A percentile compares a stretch with the other conserved stretches of the same genome.
Conservation (phyloP, 1,140 invertebrate genomes). For the Sitophilus oryzae region DNA sequence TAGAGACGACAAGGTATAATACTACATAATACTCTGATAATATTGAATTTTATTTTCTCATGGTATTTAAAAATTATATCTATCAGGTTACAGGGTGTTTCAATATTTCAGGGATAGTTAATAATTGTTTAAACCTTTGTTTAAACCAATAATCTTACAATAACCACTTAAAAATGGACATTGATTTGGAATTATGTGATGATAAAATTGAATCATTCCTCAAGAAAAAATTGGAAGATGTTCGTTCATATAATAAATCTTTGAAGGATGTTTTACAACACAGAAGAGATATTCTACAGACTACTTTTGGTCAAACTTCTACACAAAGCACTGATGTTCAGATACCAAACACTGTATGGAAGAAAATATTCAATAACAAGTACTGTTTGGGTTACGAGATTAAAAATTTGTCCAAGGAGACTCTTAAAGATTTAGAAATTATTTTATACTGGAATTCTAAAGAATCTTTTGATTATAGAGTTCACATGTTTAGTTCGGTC, state of each 20-base stretch:
- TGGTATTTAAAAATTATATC: not conserved
- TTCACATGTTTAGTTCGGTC: not conserved
- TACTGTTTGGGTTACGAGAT: conserved; percentile 2
- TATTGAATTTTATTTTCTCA: too few relatives aligned
- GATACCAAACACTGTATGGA: not conserved
- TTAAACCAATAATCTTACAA: too few relatives aligned
- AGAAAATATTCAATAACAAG: conserved; percentile 1
- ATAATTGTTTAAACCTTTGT: not conserved
- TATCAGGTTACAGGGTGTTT: not conserved
- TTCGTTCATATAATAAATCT: not conserved
- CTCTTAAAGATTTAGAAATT: not conserved
- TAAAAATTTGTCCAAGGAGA: not conserved
- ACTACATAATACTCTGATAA: too few relatives aligned
- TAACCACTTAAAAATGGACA: not conserved
- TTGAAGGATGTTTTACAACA: not conserved
- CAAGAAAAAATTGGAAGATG: conserved; percentile 5
- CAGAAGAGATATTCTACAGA: not conserved
- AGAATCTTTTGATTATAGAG: not conserved
- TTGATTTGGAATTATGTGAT: not conserved
- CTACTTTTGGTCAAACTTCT: not conserved
- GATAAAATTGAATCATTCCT: conserved; percentile 7
- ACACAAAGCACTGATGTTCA: not conserved
- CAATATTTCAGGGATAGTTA: not conserved
- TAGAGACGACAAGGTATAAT: too few relatives aligned
- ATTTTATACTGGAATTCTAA: not conserved